These are phyloP conservation scores for Sebastolobus alascanus DNA, from an alignment of 2,797 vertebrate species.

Conservation along the genomic window DNA sequence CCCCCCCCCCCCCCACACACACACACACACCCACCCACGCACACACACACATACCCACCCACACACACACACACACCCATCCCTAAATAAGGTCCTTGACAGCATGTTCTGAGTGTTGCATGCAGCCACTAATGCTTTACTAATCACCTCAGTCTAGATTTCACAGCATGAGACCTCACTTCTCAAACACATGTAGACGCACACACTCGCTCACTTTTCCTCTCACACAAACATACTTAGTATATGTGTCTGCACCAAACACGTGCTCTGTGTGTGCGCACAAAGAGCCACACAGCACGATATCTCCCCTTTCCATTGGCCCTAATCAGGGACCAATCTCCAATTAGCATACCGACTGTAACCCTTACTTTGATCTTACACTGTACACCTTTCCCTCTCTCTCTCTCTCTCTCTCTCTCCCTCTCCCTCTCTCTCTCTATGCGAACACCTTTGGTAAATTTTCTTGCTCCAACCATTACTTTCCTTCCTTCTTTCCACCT, in stretches of 20 bases:
- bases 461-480: background rate
- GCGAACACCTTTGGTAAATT: background rate
- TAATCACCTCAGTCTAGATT: constrained; percentile 83
- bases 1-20: background rate
- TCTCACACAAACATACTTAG: background rate
- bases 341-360: constrained; percentile 74
- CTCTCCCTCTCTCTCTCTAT: background rate
- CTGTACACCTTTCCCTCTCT: constrained; percentile 19
- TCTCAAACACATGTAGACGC: constrained; percentile 37
- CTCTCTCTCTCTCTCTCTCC: constrained; percentile 14
- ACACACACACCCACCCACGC: constrained; percentile 1
- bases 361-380: constrained; percentile 68
- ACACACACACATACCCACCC: constrained; percentile 12
- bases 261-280: background rate
- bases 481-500: constrained; percentile 10
- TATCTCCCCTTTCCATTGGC: constrained; percentile 67
- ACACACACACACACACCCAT: background rate
- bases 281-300: constrained; percentile 35
- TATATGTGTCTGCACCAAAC: constrained; percentile 14
- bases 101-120: constrained; percentile 75
- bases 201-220: background rate
- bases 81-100: constrained; percentile 54
- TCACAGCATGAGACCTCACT: constrained; percentile 74
- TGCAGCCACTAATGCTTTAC: constrained; percentile 79
- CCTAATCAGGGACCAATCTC: constrained; percentile 74